phyloP scores from a whole-genome alignment of 1,140 invertebrate species.

The Camponotus floridanus region DNA sequence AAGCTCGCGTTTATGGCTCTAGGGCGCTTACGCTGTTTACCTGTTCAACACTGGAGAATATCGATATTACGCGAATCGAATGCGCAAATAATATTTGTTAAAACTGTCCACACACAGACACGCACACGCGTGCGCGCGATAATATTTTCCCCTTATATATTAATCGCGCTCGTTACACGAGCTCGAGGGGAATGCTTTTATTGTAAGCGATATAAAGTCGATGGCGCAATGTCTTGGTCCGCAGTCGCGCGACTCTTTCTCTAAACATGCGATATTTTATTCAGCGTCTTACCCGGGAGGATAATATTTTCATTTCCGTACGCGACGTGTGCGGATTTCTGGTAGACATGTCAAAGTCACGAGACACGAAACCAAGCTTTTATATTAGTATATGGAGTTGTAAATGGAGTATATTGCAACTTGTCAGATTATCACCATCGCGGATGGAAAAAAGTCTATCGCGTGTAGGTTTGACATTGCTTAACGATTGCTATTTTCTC shows the following conservation, averaged over 20 bases:
- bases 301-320: constrained; percentile 14
- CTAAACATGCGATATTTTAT: neutral
- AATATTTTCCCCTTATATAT: neutral
- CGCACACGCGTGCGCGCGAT: neutral
- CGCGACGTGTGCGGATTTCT: neutral
- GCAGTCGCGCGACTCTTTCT: neutral
- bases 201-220: neutral
- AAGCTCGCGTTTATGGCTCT: neutral
- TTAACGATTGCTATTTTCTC: constrained; percentile 70
- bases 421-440: constrained; percentile 20
- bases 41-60: neutral
- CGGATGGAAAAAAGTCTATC: constrained; percentile 49
- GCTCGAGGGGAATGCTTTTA: neutral
- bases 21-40: neutral
- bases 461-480: constrained; percentile 61
- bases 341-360: neutral
- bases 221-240: neutral
- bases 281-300: neutral
- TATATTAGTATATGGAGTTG: no score
- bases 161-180: constrained; percentile 7
- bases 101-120: neutral
- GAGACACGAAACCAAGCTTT: neutral
- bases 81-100: constrained; percentile 19
- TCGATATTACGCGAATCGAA: neutral
- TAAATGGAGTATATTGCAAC: neutral